phyloP scores from a whole-genome alignment of 2,113 vertebrate species.

The Gallinago media region DNA sequence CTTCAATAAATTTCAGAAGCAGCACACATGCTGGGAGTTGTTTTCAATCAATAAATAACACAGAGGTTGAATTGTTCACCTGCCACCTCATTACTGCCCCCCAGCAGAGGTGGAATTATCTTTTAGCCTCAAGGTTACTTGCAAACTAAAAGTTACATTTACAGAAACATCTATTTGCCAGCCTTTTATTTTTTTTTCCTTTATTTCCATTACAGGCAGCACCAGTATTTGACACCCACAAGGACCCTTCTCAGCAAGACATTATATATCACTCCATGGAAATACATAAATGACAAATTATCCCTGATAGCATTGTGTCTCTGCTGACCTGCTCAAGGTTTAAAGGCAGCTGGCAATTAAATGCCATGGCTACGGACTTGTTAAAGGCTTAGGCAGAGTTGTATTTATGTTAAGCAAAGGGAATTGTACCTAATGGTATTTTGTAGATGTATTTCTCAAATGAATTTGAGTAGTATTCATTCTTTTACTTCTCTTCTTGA shows the following conservation, averaged over 20 bases:
- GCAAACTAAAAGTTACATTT: conserved; percentile 56
- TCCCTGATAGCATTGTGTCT: conserved; percentile 62
- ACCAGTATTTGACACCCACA: conserved; percentile 69
- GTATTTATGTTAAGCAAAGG: conserved; percentile 19
- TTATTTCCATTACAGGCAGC: conserved; percentile 61
- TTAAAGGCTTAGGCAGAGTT: neutral
- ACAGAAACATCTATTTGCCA: conserved; percentile 68
- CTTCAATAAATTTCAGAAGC: conserved; percentile 50
- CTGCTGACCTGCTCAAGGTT: conserved; percentile 71
- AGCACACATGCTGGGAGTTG: neutral
- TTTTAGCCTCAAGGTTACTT: conserved; percentile 45
- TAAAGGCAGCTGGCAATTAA: conserved; percentile 73
- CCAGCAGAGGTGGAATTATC: conserved; percentile 34
- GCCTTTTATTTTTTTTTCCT: neutral
- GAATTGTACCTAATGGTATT: neutral
- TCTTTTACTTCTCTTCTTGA: conserved; percentile 32
- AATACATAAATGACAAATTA: conserved; percentile 75
- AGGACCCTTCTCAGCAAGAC: conserved; percentile 65
- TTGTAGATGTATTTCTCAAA: neutral
- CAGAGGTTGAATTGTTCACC: conserved; percentile 37
- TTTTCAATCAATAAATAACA: conserved; percentile 63
- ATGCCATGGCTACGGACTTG: conserved; percentile 44
- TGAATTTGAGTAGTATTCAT: conserved; percentile 13
- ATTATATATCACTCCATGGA: conserved; percentile 72
- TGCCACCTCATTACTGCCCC: conserved; percentile 25